These are phyloP conservation scores for Triplophysa bombifrons DNA, from an alignment of 2,797 vertebrate species.

Conservation along the genomic window DNA sequence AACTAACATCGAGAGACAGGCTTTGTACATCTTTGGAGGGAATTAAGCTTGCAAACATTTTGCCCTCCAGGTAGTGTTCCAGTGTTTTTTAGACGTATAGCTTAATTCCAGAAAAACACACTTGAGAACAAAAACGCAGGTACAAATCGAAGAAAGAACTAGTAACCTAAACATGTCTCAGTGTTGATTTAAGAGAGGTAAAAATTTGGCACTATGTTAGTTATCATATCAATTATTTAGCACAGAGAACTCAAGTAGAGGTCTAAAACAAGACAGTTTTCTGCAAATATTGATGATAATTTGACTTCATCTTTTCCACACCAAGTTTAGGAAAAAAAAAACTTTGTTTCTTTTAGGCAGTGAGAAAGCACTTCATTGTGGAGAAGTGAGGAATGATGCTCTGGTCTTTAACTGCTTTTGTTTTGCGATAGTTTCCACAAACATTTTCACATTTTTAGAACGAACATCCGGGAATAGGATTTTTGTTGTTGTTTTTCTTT, in stretches of 20 bases:
- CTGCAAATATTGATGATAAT: slow-evolving; percentile 88
- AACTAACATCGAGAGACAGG: slow-evolving; percentile 78
- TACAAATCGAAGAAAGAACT: slow-evolving; percentile 70
- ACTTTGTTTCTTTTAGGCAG: slow-evolving; percentile 93
- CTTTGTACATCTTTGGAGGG: slow-evolving; percentile 80
- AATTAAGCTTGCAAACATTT: slow-evolving; percentile 67
- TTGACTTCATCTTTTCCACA: slow-evolving; percentile 87
- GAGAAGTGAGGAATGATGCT: slow-evolving; percentile 84
- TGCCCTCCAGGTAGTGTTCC: slow-evolving; percentile 69
- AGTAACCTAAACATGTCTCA: slow-evolving; percentile 70
- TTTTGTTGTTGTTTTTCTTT: slow-evolving; percentile 57
- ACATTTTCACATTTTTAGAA: slow-evolving; percentile 87
- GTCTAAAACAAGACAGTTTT: slow-evolving; percentile 79
- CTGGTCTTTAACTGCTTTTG: slow-evolving; percentile 83
- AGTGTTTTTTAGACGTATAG: slow-evolving; percentile 67
- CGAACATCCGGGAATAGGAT: slow-evolving; percentile 79
- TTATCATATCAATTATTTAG: slow-evolving; percentile 63
- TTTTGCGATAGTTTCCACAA: slow-evolving; percentile 82
- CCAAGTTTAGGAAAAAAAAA: slow-evolving; percentile 80
- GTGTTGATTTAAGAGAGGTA: slow-evolving; percentile 67
- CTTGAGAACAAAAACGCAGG: slow-evolving; percentile 64
- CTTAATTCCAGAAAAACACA: slow-evolving; percentile 76
- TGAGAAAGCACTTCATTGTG: slow-evolving; percentile 96
- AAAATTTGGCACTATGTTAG: slow-evolving; percentile 79
- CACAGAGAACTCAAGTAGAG: slow-evolving; percentile 60